Evolutionary conservation across 1,140 invertebrate species (phyloP), one percentile per base, ranked within the genome.

Genomic region (Caenorhabditis brenneri): DNA sequence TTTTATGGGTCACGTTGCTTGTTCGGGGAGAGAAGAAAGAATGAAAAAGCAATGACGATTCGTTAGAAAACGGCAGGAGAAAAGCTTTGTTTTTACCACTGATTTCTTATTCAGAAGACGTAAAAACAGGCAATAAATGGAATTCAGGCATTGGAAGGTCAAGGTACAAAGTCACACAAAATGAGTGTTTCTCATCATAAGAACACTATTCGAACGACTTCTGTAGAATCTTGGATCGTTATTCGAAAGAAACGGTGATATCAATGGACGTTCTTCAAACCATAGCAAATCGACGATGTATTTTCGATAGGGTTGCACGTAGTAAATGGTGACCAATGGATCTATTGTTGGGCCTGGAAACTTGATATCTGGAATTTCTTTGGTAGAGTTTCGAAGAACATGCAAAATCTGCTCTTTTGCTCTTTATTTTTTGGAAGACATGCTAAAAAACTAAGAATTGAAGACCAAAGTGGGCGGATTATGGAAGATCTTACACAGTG

Each of bases 251-350:
- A 74, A 74, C n/a, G 65, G 65, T 24, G 65, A 74, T 9, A 74
- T n/a, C n/a, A 27, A 3, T 12, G 65, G 65, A 42, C 65, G 65
- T 24, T 74, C 65, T 29, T 74, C 65, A 9, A 12, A 74, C 65
- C 65, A 74, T n/a, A 74, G 65, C n/a, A 39, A 42, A 42, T 74
- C 65, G 22, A 74, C 65, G 24, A 74, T 74, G n/a, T 74, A 74
- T 24, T 74, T 74, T 74, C 65, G 65, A 74, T 74, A 74, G 36
- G 65, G 65, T 42, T 74, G 65, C 65, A 74, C 65, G 65, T 74
- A 74, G 36, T 74, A 74, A 24, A 74, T 74, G 65, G 65, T 74
- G 2, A 74, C 65, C 65, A 74, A n/a, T 39, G 65, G 65, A 4
- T 74, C 65, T 2, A 74, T 74, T 1, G 65, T 74, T 19, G 65